A percentile compares a stretch with the other conserved stretches of the same genome.
phyloP scores from a whole-genome alignment of 2,888 invertebrate species.

The Eugnorisma glareosa region DNA sequence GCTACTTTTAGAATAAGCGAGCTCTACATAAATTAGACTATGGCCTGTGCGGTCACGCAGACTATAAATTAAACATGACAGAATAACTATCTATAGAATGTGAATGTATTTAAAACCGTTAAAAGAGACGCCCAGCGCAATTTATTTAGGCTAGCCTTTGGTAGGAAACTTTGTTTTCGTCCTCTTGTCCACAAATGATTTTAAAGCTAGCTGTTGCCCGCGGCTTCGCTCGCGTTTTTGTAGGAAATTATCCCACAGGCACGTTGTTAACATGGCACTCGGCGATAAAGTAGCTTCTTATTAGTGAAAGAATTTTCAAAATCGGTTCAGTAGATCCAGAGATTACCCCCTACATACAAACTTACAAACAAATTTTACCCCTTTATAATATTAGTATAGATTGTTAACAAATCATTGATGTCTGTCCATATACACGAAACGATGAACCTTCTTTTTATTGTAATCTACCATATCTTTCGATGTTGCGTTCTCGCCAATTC shows the following conservation, averaged over 20 bases:
- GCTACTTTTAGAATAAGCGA: slow-evolving; percentile 15
- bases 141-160: slow-evolving; percentile 41
- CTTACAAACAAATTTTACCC: too few species aligned
- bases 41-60: slow-evolving; percentile 24
- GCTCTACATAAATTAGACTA: slow-evolving; percentile 36
- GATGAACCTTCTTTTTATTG: neutral
- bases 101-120: slow-evolving; percentile 47
- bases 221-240: too few species aligned
- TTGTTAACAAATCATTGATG: neutral
- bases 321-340: too few species aligned
- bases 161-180: neutral
- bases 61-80: slow-evolving; percentile 52
- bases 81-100: slow-evolving; percentile 37
- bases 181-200: neutral
- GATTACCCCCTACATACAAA: too few species aligned
- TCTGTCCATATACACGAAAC: neutral
- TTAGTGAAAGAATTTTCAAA: too few species aligned
- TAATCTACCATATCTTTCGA: neutral
- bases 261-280: too few species aligned
- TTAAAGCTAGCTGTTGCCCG: too few species aligned
- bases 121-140: slow-evolving; percentile 39
- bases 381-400: too few species aligned
- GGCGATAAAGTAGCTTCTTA: too few species aligned
- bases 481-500: neutral
- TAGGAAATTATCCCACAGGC: too few species aligned